Base-by-base conservation (phyloP, 2,888 invertebrate genomes). In the Ichneumoninae sp. region DNA sequence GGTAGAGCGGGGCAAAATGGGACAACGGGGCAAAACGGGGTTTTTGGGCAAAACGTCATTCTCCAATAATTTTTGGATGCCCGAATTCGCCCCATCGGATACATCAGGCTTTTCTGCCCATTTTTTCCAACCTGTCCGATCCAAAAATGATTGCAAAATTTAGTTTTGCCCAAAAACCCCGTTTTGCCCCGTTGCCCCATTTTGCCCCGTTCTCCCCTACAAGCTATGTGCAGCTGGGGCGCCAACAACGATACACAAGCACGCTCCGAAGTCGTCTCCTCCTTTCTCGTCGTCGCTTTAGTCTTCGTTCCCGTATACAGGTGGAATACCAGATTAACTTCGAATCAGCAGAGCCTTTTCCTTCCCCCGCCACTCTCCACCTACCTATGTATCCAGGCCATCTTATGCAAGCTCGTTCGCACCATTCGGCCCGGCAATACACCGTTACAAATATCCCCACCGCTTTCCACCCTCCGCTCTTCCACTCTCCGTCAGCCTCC, bases 311-410 rank as follows among this genome's bases (percentile, higher is more conserved):
- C 71, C 80, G 80, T 77, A 72, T 83, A 82, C 87, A 87, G 77
- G 82, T 82, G 81, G 86, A 85, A 86, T 86, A 87, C 83, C 77
- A 83, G 83, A 87, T 87, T 84, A 86, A 84, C 83, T 82, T 86
- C 77, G 85, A 86, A 86, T 87, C 86, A 86, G 86, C 86, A 85
- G 85, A 82, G 81, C 68, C 83, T 85, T 79, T 83, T 79, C 78
- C 71, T 65, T 50, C 75, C 50, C 60, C 54, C 10, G 22, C 74
- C 52, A 47, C 65, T 22, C 40, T 33, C 36, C 69, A 50, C 40
- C 50, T 72, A 71, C 52, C 70, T 33, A 71, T 40, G 36, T 79
- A 66, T 68, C 60, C 30, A 30, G 74, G 66, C 62, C 47, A 70
- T 75, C 80, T 65, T 36, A 10, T 60, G 75, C 80, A 83, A 83